These are phyloP conservation scores for Galeopterus variegatus DNA, from an alignment of 2,113 vertebrate species.

Conservation along the genomic window DNA sequence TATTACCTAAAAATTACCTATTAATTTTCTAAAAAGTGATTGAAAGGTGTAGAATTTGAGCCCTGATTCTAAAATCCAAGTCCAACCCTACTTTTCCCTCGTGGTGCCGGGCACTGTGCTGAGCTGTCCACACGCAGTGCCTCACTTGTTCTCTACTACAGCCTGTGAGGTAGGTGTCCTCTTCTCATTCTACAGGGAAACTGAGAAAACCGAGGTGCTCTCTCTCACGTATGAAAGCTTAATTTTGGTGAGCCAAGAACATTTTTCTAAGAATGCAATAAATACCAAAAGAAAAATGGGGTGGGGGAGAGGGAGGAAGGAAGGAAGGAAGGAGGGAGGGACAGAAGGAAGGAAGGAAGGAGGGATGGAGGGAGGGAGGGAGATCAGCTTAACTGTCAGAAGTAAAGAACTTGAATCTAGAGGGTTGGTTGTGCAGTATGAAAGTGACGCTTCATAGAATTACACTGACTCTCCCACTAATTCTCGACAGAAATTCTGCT, in stretches of 20 bases:
- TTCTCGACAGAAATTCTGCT: constrained; percentile 46
- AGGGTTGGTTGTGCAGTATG: neutral
- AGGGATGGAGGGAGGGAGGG: neutral
- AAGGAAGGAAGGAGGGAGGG: too few species aligned
- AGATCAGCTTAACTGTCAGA: neutral
- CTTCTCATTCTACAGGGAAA: neutral
- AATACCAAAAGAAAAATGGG: too few species aligned
- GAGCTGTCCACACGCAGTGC: neutral
- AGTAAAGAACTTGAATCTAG: neutral
- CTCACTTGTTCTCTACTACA: neutral
- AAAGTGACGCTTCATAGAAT: neutral
- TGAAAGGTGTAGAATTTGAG: neutral
- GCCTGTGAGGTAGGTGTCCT: neutral
- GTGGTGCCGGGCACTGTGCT: neutral
- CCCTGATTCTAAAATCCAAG: too few species aligned
- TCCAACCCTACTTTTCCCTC: neutral
- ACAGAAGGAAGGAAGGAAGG: neutral
- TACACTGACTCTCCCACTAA: neutral
- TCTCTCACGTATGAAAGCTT: neutral
- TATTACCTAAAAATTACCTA: neutral
- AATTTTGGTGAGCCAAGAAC: neutral
- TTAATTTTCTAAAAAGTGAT: neutral
- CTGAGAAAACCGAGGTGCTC: neutral
- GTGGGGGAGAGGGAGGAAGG: too few species aligned
- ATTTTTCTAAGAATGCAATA: neutral